Conservation (phyloP, 2,797 vertebrate genomes). For the Acanthurus tractus region DNA sequence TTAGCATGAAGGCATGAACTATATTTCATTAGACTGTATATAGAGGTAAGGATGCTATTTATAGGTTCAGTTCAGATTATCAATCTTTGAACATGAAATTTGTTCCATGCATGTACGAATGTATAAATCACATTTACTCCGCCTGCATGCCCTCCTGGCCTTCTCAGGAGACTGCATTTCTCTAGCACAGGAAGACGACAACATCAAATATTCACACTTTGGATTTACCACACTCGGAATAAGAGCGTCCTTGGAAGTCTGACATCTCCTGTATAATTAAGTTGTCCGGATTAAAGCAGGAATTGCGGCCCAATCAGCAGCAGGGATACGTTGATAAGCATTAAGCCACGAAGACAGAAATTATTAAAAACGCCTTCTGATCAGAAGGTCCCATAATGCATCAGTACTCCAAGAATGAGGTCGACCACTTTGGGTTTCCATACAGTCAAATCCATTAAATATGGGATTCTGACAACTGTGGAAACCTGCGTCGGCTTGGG, state of each 20-base stretch:
- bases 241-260: conserved; percentile 72
- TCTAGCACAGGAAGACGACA: conserved; percentile 49
- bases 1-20: neutral
- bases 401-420: conserved; percentile 71
- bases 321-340: conserved; percentile 76
- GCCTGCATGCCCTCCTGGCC: conserved; percentile 34
- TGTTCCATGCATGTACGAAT: conserved; percentile 39
- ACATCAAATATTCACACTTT: conserved; percentile 78
- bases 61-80: conserved; percentile 18
- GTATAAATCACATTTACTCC: conserved; percentile 44
- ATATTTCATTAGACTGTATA: conserved; percentile 1
- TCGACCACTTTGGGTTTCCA: conserved; percentile 63
- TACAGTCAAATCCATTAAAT: conserved; percentile 68
- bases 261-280: conserved; percentile 85
- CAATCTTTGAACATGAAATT: conserved; percentile 30
- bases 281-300: conserved; percentile 78
- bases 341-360: conserved; percentile 76
- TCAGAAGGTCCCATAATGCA: conserved; percentile 70
- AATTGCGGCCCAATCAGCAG: conserved; percentile 76
- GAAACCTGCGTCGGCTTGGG: conserved; percentile 27
- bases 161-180: conserved; percentile 49
- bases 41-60: neutral
- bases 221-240: conserved; percentile 56
- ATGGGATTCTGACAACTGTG: conserved; percentile 57
- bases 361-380: conserved; percentile 72